Conservation (phyloP, 2,888 invertebrate species). For the Galeopsomyia nigrocyanea region DNA sequence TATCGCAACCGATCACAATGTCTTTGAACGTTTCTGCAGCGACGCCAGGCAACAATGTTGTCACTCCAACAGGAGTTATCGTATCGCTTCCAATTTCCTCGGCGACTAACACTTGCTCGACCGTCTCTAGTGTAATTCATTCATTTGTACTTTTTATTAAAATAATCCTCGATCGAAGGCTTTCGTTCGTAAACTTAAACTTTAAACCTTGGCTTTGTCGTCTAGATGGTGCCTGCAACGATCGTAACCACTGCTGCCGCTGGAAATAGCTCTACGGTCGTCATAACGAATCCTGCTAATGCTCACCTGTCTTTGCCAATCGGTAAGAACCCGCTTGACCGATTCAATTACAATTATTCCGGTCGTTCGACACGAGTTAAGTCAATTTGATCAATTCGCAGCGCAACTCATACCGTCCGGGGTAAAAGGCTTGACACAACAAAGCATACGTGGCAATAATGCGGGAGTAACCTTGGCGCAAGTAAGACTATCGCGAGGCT, state of each 20-base stretch:
- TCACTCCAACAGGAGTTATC: conserved; percentile 73
- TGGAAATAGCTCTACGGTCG: conserved; percentile 66
- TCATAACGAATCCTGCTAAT: conserved; percentile 68
- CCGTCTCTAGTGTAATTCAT: conserved; percentile 66
- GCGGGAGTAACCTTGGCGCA: conserved; percentile 63
- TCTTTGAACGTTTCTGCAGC: conserved; percentile 81
- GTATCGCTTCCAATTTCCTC: conserved; percentile 77
- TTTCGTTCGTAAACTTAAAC: too few relatives aligned
- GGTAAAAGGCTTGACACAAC: conserved; percentile 65
- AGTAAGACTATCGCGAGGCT: conserved; percentile 48
- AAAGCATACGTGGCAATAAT: conserved; percentile 64
- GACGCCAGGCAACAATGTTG: conserved; percentile 63
- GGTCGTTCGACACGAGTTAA: too few relatives aligned
- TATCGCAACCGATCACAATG: conserved; percentile 88
- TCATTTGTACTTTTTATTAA: conserved; percentile 17
- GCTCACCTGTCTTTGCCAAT: conserved; percentile 68
- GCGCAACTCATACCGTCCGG: conserved; percentile 67
- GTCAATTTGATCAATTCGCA: conserved; percentile 47
- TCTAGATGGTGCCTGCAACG: conserved; percentile 66
- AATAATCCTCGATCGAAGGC: neutral
- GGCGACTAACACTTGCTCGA: conserved; percentile 66
- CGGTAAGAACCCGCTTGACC: conserved; percentile 55
- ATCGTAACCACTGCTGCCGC: conserved; percentile 65
- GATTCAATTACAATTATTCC: neutral
- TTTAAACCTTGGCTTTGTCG: neutral